Evolutionary conservation across 2,113 vertebrate species (phyloP), one percentile per base, ranked within the genome.

Genomic region (Coryphaenoides rupestris): DNA sequence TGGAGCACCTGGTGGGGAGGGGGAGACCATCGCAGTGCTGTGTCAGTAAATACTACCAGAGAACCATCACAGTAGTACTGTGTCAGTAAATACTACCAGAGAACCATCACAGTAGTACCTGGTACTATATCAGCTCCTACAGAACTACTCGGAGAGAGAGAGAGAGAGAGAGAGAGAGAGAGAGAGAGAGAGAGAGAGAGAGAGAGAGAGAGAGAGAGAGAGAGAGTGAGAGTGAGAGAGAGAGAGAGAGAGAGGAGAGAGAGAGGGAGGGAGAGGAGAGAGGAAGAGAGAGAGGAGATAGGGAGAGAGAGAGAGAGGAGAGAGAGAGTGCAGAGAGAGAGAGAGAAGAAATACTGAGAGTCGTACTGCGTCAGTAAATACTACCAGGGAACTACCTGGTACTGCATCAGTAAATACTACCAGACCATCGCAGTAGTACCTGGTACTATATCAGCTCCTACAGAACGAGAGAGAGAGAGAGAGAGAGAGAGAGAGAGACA

Each of bases 1-100:
- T 98, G 96, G 62, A 98, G 88, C 72, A 98, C 96, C 95, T 98
- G 80, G 12, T 71, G 56, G 62, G 2, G 22, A 19, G 21, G 28
- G 19, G 10, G 15, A 19, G 28, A n/a, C n/a, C n/a, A n/a, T n/a
- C n/a, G n/a, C n/a, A n/a, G n/a, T n/a, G n/a, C n/a, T n/a, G 3
- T 7, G 16, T n/a, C n/a, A 28, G 26, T n/a, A n/a, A n/a, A n/a
- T n/a, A n/a, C n/a, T n/a, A n/a, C n/a, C n/a, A n/a, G n/a, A n/a
- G n/a, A n/a, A n/a, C n/a, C n/a, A n/a, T n/a, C n/a, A n/a, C n/a
- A n/a, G n/a, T n/a, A n/a, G n/a, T n/a, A n/a, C n/a, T n/a, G n/a
- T n/a, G n/a, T n/a, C n/a, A n/a, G n/a, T n/a, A n/a, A n/a, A n/a
- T n/a, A n/a, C n/a, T n/a, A n/a, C n/a, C n/a, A n/a, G n/a, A n/a